phyloP scores from a whole-genome alignment of 2,113 vertebrate genomes.

The Morone saxatilis region DNA sequence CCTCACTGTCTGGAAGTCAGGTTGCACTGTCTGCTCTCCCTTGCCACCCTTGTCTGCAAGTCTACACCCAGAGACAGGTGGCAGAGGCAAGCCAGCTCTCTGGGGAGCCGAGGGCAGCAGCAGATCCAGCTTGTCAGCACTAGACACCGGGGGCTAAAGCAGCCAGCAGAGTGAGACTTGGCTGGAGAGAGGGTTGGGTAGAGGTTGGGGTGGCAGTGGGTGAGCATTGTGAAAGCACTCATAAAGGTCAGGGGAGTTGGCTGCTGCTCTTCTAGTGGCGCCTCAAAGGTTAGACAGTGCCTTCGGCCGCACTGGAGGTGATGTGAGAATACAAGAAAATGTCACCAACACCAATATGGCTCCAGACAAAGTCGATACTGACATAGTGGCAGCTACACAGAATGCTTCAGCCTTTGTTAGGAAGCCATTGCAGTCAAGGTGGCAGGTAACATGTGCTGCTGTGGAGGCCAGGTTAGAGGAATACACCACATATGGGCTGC shows the following conservation, averaged over 20 bases:
- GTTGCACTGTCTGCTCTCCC: constrained; percentile 41
- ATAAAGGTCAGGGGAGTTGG: constrained; percentile 73
- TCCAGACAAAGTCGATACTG: constrained; percentile 70
- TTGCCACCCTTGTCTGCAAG: constrained; percentile 40
- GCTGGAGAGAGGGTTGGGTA: not conserved
- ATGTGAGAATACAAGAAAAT: constrained; percentile 68
- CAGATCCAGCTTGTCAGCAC: constrained; percentile 53
- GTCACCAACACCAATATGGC: constrained; percentile 63
- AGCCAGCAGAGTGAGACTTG: constrained; percentile 37
- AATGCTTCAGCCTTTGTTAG: constrained; percentile 40
- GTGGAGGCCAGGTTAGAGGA: constrained; percentile 8
- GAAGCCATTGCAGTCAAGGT: constrained; percentile 28
- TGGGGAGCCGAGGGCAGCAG: constrained; percentile 48
- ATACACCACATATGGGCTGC: not conserved
- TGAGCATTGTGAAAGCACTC: constrained; percentile 40
- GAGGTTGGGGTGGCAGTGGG: too few species aligned
- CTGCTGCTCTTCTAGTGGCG: constrained; percentile 52
- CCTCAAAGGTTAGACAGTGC: constrained; percentile 76
- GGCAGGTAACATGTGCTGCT: constrained; percentile 16
- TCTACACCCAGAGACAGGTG: constrained; percentile 39
- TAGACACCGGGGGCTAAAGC: constrained; percentile 15
- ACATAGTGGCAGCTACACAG: constrained; percentile 43
- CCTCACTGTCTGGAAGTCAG: constrained; percentile 18
- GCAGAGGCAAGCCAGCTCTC: constrained; percentile 36
- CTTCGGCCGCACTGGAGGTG: constrained; percentile 59